A percentile compares a stretch with the other conserved stretches of the same genome.
Conservation (phyloP, 2,113 vertebrate genomes). For the Atractosteus spatula region DNA sequence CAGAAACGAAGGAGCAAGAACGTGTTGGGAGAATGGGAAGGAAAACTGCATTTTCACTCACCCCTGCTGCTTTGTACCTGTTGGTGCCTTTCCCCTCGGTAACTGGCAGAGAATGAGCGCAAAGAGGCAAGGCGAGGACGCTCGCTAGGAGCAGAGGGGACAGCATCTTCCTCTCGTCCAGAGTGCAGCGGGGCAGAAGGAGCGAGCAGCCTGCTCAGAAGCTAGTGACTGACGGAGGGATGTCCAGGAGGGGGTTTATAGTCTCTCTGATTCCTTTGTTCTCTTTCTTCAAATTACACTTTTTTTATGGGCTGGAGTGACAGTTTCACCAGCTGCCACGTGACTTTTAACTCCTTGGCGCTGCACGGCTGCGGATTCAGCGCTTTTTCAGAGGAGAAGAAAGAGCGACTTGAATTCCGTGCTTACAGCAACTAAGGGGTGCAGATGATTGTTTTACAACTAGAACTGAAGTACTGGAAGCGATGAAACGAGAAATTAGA, state of each 20-base stretch:
- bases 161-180: slow-evolving; percentile 46
- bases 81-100: slow-evolving; percentile 32
- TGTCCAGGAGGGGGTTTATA: slow-evolving; percentile 55
- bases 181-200: slow-evolving; percentile 13
- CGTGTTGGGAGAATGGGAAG: background rate
- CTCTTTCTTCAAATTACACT: slow-evolving; percentile 47
- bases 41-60: slow-evolving; percentile 49
- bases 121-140: slow-evolving; percentile 44
- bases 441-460: no score
- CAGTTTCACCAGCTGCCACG: slow-evolving; percentile 56
- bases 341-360: slow-evolving; percentile 52
- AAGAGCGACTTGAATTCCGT: no score
- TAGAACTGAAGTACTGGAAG: no score
- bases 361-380: no score
- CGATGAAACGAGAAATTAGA: no score
- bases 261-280: slow-evolving; percentile 69
- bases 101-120: slow-evolving; percentile 38
- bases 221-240: slow-evolving; percentile 40
- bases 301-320: slow-evolving; percentile 56
- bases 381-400: no score
- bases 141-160: slow-evolving; percentile 39
- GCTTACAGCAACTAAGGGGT: no score
- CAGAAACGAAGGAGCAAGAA: no score
- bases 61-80: slow-evolving; percentile 56
- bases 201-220: slow-evolving; percentile 21